Evolutionary conservation across 2,113 vertebrate species (phyloP), one percentile per base, ranked within the genome.

Genomic region (Salminus brasiliensis): DNA sequence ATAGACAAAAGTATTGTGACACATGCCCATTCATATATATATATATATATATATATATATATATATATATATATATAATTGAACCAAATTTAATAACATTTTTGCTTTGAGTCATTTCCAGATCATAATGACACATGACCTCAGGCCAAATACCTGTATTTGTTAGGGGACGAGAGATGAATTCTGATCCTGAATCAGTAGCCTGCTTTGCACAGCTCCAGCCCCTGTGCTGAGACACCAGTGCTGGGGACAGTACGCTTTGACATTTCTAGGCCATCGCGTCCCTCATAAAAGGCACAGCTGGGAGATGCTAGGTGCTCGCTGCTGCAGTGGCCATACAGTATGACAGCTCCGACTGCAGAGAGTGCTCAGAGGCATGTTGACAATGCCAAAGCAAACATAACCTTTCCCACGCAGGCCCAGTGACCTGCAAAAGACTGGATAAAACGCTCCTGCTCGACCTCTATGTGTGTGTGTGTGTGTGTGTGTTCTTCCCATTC

Each of bases 371-470:
- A 49, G 72, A 68, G 68, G 47, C 59, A 41, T 77, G 62, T 45
- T 81, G 60, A 72, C 49, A 49, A 55, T 69, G 82, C 60, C 65
- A 81, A 77, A 43, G 65, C 70, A 84, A 84, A 84, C 74, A 74
- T 36, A 55, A 81, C 83, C 83, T 84, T 84, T 84, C 83, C 83
- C 83, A 84, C 79, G 23, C 70, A 78, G 74, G 52, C 83, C 55
- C 74, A 66, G 80, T 81, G 74, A 81, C 73, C 73, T 76, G 75
- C 75, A 30, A 36, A 43, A 41, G 73, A 76, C 67, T 52, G 59
- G 71, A 67, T n/a, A 76, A 60, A 84, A 69, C 67, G 66, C 52
- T 69, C 25, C 74, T 68, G 32, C 62, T 36, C 21, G 77, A 79
- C 77, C 77, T 72, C 60, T 62, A 29, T 62, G 59, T 62, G 59